Percentiles rank a stretch among this genome's conserved stretches.
Conservation (phyloP, 2,113 vertebrate genomes). For the Osmerus eperlanus region DNA sequence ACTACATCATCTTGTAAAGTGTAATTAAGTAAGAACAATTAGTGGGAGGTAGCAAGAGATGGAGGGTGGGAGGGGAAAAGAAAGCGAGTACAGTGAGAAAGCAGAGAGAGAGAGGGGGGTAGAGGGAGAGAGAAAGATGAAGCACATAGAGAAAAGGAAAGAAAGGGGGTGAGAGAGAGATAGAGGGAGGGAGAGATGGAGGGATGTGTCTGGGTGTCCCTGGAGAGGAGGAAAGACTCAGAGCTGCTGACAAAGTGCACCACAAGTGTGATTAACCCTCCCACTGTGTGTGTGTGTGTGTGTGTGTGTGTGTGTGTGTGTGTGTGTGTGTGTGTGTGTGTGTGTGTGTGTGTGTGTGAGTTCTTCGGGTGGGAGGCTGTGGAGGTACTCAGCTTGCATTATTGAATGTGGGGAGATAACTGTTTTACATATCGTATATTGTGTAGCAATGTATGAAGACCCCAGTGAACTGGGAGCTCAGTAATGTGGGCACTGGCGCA, state of each 20-base stretch:
- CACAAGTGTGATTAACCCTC: slow-evolving; percentile 3
- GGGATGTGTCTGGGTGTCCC: background rate
- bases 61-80: slow-evolving; percentile 12
- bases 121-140: slow-evolving; percentile 13
- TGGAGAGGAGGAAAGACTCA: background rate
- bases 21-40: slow-evolving; percentile 39
- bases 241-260: slow-evolving; percentile 1
- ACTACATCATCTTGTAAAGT: slow-evolving; percentile 54
- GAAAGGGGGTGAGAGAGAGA: background rate
- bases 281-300: background rate
- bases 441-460: background rate
- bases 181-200: slow-evolving; percentile 10
- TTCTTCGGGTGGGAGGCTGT: background rate
- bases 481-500: background rate
- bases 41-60: background rate
- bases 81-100: background rate
- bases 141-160: no score
- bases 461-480: background rate
- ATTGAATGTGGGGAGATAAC: background rate
- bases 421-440: background rate
- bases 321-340: background rate
- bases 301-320: background rate
- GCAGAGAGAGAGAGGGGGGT: background rate
- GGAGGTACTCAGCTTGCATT: background rate
- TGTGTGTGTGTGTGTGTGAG: background rate